These are phyloP conservation scores for Microtus pennsylvanicus DNA, from an alignment of 2,113 vertebrate genomes.

Conservation along the genomic window DNA sequence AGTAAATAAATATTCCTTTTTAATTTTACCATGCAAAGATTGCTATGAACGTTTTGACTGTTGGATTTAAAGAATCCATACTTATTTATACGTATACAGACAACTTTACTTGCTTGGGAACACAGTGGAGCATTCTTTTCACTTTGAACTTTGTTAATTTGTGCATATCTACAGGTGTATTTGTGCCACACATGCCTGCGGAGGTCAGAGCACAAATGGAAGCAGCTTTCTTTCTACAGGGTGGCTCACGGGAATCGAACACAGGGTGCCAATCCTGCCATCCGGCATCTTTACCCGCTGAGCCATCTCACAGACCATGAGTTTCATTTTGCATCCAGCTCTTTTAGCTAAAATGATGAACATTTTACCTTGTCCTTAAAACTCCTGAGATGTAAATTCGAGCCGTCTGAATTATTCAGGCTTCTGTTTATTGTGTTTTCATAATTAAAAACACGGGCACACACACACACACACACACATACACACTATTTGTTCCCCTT, in stretches of 20 bases:
- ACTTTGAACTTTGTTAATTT: not conserved
- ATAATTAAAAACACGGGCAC: not conserved
- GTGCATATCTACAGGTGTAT: not conserved
- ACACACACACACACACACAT: slow-evolving; percentile 3
- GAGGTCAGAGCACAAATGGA: not conserved
- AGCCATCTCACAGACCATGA: not conserved
- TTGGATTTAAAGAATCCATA: not conserved
- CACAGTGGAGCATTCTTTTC: not conserved
- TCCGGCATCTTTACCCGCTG: not conserved
- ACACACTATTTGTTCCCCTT: not conserved
- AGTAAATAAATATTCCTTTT: not conserved
- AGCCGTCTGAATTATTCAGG: slow-evolving; percentile 22
- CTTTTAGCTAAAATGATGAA: not conserved
- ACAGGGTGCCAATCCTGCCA: not conserved
- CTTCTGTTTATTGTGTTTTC: not conserved
- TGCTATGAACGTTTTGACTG: not conserved
- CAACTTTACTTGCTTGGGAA: not conserved
- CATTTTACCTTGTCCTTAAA: slow-evolving; percentile 15
- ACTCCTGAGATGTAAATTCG: slow-evolving; percentile 1
- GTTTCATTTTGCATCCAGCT: not conserved
- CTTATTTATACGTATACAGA: too few species aligned
- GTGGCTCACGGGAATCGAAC: not conserved
- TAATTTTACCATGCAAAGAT: not conserved
- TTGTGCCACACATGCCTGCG: too few species aligned
- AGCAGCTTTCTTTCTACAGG: not conserved